Conservation (phyloP, 2,797 vertebrate genomes). For the Lycodopsis pacificus region DNA sequence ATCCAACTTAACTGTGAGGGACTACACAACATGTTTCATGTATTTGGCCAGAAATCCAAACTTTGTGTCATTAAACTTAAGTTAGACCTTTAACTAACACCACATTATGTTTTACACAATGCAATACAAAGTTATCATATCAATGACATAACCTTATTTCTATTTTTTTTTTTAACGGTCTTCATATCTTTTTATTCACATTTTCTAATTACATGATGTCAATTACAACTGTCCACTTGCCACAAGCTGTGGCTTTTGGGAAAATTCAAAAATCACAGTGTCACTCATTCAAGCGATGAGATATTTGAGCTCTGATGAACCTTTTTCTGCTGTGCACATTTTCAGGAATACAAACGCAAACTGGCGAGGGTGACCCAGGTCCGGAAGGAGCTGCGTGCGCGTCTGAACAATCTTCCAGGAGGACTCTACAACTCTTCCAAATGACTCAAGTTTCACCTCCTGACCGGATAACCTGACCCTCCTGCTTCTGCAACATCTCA, state of each 20-base stretch:
- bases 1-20: neutral
- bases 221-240: neutral
- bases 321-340: conserved; percentile 67
- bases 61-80: neutral
- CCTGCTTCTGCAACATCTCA: conserved; percentile 54
- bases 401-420: conserved; percentile 92
- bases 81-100: neutral
- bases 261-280: neutral
- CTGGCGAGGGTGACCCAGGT: conserved; percentile 95
- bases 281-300: neutral
- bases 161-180: neutral
- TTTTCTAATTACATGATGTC: neutral
- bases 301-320: conserved; percentile 40
- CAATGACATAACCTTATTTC: neutral
- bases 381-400: conserved; percentile 95
- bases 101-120: neutral
- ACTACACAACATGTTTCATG: neutral
- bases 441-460: conserved; percentile 71
- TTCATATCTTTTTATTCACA: neutral
- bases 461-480: neutral
- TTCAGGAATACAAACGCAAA: conserved; percentile 98
- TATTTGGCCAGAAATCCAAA: neutral
- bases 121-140: too few species aligned
- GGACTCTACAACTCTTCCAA: conserved; percentile 90
- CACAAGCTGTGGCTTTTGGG: neutral